Conservation (phyloP, 2,113 vertebrate genomes). For the Tetrax tetrax region DNA sequence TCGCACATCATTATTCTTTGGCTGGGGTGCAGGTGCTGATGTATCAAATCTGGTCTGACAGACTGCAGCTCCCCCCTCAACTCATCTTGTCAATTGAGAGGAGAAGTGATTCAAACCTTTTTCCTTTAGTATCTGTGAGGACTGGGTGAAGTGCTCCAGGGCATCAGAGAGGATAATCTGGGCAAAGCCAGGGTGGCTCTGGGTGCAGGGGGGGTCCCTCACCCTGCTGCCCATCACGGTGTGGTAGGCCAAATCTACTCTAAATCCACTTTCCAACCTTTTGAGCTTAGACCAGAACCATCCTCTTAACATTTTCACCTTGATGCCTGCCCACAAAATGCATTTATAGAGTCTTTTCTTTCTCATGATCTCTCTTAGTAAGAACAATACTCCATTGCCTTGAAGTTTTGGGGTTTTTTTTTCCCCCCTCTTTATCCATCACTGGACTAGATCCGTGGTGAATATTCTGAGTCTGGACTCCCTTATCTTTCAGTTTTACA, state of each 20-base stretch:
- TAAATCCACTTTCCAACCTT: neutral
- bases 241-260: neutral
- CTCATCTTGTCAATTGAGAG: neutral
- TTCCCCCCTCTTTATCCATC: neutral
- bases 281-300: neutral
- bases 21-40: neutral
- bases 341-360: neutral
- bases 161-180: neutral
- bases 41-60: neutral
- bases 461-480: neutral
- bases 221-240: neutral
- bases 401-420: neutral
- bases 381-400: neutral
- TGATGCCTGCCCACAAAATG: neutral
- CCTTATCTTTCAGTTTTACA: neutral
- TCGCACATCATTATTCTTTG: neutral
- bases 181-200: neutral
- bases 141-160: neutral
- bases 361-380: neutral
- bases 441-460: neutral
- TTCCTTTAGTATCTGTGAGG: neutral
- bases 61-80: neutral
- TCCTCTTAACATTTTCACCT: neutral
- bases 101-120: neutral
- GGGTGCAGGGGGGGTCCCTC: neutral